Base-by-base conservation (phyloP, 2,797 vertebrate species). In the Tiaroga cobitis region DNA sequence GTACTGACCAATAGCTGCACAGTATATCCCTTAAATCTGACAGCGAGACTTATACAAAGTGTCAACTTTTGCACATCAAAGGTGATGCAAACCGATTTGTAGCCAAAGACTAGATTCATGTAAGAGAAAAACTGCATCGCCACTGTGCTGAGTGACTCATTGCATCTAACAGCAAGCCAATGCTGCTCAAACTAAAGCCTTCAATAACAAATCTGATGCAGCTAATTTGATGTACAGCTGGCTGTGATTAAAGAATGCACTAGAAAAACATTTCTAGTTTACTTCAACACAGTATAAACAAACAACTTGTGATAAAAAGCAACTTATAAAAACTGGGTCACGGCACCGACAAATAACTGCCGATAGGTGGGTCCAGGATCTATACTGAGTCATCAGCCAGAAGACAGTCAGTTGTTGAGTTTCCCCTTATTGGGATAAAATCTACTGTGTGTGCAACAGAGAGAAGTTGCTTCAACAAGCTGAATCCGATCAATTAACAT, bases 401-500 rank as follows among this genome's bases (percentile, higher is more conserved):
- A 82, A 88, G 63, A 54, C 85, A 82, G 81, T 82, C 89, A 84
- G 82, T 89, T 81, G 77, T 79, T n/a, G 75, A 88, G 85, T 86
- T 89, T 68, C 84, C 37, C 16, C 1, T 34, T 24, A 70, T 88
- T 90, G 87, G 81, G 88, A 89, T 67, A 39, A 83, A 84, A 86
- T 89, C 61, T 78, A 29, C 80, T 59, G 70, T 85, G 34, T 87
- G 89, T 89, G 91, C 83, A 82, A 90, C 51, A 90, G 49, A 56
- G 81, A 73, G 81, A 88, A 89, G 89, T 89, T 89, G 89, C 85
- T 89, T 91, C 93, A 92, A 94, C 92, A 93, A 91, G 88, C 88
- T 63, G 85, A 92, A 92, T 92, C 90, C 86, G 90, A 93, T 93
- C 90, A 87, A 92, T 94, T 94, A 94, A 91, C 88, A 85, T 69